These are phyloP conservation scores for Tricholauxania praeusta DNA, from an alignment of 2,888 invertebrate species.

Conservation along the genomic window DNA sequence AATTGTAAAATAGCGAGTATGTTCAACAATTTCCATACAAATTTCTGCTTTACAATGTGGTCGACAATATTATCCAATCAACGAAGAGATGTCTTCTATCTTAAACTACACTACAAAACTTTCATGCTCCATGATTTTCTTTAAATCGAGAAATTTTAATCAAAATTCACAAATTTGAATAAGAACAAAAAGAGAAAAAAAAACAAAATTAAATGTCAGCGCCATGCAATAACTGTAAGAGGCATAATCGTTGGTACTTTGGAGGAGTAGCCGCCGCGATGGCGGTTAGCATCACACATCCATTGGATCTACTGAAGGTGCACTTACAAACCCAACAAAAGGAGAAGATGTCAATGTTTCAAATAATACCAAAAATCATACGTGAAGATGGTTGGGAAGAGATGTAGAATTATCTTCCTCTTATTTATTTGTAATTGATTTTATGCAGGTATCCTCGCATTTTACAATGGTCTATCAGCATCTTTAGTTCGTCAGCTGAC, in stretches of 20 bases:
- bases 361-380: constrained; percentile 80
- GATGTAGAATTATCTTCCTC: neutral
- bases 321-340: constrained; percentile 88
- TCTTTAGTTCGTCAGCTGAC: constrained; percentile 92
- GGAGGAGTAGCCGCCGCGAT: constrained; percentile 95
- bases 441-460: constrained; percentile 69
- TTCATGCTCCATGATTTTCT: too few species aligned
- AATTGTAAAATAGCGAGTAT: too few species aligned
- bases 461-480: constrained; percentile 96
- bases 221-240: constrained; percentile 35
- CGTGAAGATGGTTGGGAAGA: constrained; percentile 78
- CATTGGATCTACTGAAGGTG: constrained; percentile 95
- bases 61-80: too few species aligned
- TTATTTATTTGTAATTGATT: neutral
- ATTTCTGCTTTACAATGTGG: too few species aligned
- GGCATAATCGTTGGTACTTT: constrained; percentile 86
- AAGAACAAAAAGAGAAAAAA: neutral
- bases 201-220: constrained; percentile 21
- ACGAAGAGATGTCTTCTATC: too few species aligned
- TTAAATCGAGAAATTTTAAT: too few species aligned
- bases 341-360: constrained; percentile 78
- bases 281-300: constrained; percentile 95
- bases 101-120: too few species aligned
- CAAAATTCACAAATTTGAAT: too few species aligned
- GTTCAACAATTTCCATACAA: too few species aligned